Conservation (phyloP, 2,797 vertebrate species). For the Lagocephalus sceleratus region DNA sequence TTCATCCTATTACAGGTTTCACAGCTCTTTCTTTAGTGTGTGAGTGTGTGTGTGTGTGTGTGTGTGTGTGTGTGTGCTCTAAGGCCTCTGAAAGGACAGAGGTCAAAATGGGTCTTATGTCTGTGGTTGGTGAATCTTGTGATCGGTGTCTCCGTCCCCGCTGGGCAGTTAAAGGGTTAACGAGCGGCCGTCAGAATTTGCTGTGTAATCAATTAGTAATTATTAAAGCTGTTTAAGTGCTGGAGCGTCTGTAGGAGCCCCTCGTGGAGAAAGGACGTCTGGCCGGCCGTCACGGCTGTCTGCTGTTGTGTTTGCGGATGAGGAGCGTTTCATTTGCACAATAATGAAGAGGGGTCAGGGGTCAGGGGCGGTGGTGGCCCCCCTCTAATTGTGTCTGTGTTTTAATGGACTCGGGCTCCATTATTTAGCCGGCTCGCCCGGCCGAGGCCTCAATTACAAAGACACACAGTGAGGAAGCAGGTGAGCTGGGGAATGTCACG, state of each 20-base stretch:
- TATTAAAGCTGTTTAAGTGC: conserved; percentile 6
- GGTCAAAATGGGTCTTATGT: no score
- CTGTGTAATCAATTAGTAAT: conserved; percentile 25
- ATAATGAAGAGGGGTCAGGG: conserved; percentile 70
- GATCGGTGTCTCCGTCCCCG: no score
- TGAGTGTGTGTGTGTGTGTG: no score
- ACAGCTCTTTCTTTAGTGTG: no score
- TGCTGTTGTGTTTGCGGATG: conserved; percentile 18
- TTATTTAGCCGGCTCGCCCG: conserved; percentile 61
- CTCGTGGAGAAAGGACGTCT: neutral
- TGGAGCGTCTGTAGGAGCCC: conserved; percentile 21
- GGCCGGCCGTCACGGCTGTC: neutral
- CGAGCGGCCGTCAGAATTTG: conserved; percentile 23
- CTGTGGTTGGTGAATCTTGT: no score
- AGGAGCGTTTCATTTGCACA: conserved; percentile 55
- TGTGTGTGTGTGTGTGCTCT: no score
- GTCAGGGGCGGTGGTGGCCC: conserved; percentile 58
- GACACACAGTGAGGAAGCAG: conserved; percentile 23
- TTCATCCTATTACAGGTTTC: no score
- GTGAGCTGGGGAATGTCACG: conserved; percentile 19
- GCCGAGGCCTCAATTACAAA: conserved; percentile 58
- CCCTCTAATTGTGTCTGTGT: conserved; percentile 68
- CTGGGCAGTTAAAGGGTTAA: conserved; percentile 29
- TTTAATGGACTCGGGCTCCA: conserved; percentile 64
- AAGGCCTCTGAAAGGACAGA: no score